These are phyloP conservation scores for Dryobota labecula DNA, from an alignment of 2,888 invertebrate species.

Conservation along the genomic window DNA sequence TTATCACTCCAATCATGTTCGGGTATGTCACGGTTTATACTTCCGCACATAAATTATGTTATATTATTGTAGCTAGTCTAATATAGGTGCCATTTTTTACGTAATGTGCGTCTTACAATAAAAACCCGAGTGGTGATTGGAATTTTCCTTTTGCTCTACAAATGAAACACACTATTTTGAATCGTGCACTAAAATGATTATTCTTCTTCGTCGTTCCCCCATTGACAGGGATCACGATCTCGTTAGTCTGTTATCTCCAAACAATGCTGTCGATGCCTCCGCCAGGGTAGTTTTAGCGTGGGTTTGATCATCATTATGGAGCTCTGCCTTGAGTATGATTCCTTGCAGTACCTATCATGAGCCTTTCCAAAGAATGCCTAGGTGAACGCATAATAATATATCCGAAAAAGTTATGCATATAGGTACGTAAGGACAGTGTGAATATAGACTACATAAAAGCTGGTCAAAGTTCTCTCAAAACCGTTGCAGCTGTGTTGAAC, in stretches of 20 bases:
- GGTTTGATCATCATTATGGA: not conserved
- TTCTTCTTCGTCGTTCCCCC: not conserved
- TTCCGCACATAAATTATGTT: conserved; percentile 22
- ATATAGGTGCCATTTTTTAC: not conserved
- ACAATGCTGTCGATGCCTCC: not conserved
- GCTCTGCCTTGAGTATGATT: not conserved
- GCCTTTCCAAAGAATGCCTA: not conserved
- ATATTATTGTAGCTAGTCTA: conserved; percentile 21
- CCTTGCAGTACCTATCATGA: not conserved
- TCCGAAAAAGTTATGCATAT: not conserved
- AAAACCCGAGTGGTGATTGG: not conserved
- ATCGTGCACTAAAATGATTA: not conserved
- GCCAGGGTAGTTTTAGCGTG: not conserved
- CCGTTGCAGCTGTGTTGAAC: not conserved
- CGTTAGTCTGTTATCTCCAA: not conserved
- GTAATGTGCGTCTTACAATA: conserved; percentile 8
- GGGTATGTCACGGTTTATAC: conserved; percentile 23
- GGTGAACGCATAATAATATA: not conserved
- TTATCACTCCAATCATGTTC: conserved; percentile 27
- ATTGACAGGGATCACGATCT: not conserved
- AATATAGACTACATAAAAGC: not conserved
- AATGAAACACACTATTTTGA: conserved; percentile 2
- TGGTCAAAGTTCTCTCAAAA: not conserved
- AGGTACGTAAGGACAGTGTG: not conserved
- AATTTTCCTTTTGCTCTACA: not conserved